Evolutionary conservation across 1,140 invertebrate species (phyloP).

Genomic region (Ladona fulva): DNA sequence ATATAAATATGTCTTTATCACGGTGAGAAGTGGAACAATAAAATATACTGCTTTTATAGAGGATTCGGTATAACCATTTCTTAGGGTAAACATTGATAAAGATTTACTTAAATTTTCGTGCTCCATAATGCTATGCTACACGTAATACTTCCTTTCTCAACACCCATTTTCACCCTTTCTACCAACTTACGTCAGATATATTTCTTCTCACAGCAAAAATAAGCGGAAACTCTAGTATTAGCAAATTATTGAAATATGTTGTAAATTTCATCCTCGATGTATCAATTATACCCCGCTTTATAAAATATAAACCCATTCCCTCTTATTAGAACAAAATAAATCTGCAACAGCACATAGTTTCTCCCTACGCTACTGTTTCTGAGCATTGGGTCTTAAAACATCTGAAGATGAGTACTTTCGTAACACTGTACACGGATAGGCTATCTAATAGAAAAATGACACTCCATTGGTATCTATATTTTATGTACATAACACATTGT

Average conservation of each 20-base stretch:
- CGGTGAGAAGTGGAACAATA: neutral
- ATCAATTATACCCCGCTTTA: neutral
- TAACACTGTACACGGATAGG: slow-evolving; percentile 14
- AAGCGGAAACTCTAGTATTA: neutral
- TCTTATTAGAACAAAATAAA: neutral
- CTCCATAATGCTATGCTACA: no score
- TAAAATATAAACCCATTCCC: neutral
- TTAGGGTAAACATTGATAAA: no score
- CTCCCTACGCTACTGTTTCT: neutral
- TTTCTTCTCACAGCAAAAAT: neutral
- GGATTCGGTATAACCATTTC: no score
- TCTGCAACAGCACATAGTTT: neutral
- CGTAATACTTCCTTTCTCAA: neutral
- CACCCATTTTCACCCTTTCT: neutral
- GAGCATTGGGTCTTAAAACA: neutral
- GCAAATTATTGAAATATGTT: neutral
- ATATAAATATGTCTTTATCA: neutral
- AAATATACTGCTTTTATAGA: neutral
- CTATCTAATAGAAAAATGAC: slow-evolving; percentile 12
- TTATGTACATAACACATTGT: slow-evolving; percentile 13
- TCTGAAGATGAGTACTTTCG: neutral
- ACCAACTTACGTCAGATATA: neutral
- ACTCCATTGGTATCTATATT: neutral
- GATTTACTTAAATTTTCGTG: no score
- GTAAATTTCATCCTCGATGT: neutral